These are phyloP conservation scores for Serinus canaria DNA, from an alignment of 2,113 vertebrate genomes.

Conservation along the genomic window DNA sequence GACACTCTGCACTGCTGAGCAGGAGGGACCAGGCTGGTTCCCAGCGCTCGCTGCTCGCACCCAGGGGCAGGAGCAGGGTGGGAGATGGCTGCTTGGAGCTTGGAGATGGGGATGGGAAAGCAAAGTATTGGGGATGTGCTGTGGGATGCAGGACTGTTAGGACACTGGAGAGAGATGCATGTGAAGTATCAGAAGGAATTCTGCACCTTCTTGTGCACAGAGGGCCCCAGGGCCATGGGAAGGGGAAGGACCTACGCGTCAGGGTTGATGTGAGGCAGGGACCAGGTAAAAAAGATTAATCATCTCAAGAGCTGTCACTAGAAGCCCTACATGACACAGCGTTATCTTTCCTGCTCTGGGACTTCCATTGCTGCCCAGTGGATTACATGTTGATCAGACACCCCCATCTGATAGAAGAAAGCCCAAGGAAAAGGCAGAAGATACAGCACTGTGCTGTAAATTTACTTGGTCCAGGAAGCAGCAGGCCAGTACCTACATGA, in stretches of 20 bases:
- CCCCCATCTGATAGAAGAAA: not conserved
- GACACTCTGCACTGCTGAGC: not conserved
- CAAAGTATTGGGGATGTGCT: not conserved
- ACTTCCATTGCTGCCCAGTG: not conserved
- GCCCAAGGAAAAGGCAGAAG: not conserved
- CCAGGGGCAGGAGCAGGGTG: not conserved
- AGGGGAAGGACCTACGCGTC: not conserved
- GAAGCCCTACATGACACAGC: accelerated
- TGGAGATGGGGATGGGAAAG: accelerated
- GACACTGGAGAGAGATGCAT: not conserved
- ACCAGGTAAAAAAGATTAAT: not conserved
- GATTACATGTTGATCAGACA: not conserved
- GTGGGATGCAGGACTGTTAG: not conserved
- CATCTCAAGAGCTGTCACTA: not conserved
- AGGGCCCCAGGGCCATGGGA: not conserved
- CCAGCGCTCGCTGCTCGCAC: not conserved
- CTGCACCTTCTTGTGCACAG: accelerated
- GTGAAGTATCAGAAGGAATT: not conserved
- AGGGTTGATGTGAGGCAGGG: not conserved
- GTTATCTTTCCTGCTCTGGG: not conserved
- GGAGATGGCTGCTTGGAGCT: not conserved
- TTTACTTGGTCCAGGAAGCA: not conserved
- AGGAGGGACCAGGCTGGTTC: not conserved
- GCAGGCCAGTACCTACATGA: not conserved
- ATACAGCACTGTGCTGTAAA: not conserved